Evolutionary conservation across 2,888 invertebrate genomes (phyloP).

Genomic region (Lepeophtheirus nordmannii): DNA sequence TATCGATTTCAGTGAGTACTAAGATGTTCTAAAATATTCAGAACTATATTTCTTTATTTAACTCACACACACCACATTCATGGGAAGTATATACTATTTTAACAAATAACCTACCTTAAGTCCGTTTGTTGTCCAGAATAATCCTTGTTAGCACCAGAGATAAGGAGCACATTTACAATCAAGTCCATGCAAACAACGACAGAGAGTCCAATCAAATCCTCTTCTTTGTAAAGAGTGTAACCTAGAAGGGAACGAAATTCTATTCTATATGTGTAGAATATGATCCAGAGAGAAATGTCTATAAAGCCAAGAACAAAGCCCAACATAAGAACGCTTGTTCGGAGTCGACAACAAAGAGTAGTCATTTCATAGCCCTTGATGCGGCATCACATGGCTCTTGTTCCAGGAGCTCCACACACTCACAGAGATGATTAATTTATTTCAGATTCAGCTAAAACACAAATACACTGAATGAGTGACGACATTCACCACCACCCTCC

Average conservation of each 20-base stretch:
- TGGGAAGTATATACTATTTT: too few relatives aligned
- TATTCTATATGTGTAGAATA: constrained; percentile 4
- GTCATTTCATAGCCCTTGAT: too few relatives aligned
- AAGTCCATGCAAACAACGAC: constrained; percentile 11
- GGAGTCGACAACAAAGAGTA: constrained; percentile 6
- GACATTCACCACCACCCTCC: too few relatives aligned
- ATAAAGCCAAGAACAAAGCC: constrained; percentile 10
- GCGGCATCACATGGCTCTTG: too few relatives aligned
- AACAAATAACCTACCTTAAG: not conserved
- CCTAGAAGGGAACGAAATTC: not conserved
- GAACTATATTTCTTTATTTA: too few relatives aligned
- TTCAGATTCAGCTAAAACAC: too few relatives aligned
- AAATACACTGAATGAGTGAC: too few relatives aligned
- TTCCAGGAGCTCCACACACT: too few relatives aligned
- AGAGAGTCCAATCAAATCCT: not conserved
- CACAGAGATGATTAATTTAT: too few relatives aligned
- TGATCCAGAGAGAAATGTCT: constrained; percentile 8
- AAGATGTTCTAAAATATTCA: too few relatives aligned
- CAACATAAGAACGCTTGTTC: constrained; percentile 14
- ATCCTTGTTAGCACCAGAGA: constrained; percentile 18
- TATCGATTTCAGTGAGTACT: too few relatives aligned
- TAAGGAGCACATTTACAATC: constrained; percentile 12
- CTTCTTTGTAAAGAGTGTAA: not conserved
- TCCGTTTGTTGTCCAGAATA: constrained; percentile 15
- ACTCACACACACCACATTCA: too few relatives aligned